phyloP scores from a whole-genome alignment of 2,888 invertebrate species.

The Euzophera pinguis region DNA sequence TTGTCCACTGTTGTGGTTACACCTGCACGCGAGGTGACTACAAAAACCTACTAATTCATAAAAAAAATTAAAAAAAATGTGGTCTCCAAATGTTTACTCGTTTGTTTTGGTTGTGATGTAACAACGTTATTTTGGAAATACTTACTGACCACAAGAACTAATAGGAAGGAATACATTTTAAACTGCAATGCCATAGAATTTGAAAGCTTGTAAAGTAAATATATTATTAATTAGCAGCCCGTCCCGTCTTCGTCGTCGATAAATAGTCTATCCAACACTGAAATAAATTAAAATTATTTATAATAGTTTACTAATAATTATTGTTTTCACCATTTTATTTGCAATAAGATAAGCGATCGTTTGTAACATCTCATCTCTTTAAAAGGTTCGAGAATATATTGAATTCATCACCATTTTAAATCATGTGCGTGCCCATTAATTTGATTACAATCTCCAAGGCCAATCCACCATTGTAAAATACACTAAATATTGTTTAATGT shows the following conservation, averaged over 20 bases:
- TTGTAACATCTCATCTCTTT: too few species aligned
- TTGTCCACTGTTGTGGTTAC: constrained; percentile 6
- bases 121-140: not conserved
- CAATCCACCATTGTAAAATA: not conserved
- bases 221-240: too few species aligned
- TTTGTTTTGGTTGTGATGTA: constrained; percentile 7
- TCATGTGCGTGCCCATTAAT: not conserved
- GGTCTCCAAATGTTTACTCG: not conserved
- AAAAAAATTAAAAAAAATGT: constrained; percentile 7
- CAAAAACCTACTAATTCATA: constrained; percentile 3
- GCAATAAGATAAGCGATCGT: too few species aligned
- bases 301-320: too few species aligned
- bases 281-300: too few species aligned
- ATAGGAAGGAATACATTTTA: too few species aligned
- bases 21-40: constrained; percentile 6
- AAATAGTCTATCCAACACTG: too few species aligned
- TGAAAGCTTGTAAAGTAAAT: not conserved
- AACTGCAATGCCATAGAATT: not conserved
- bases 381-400: not conserved
- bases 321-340: too few species aligned
- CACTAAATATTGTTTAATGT: not conserved
- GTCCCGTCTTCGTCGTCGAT: not conserved
- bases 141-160: not conserved
- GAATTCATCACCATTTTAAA: not conserved
- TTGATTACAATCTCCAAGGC: not conserved